Evolutionary conservation across 2,113 vertebrate species (phyloP).

Genomic region (Campylomormyrus tamandua): DNA sequence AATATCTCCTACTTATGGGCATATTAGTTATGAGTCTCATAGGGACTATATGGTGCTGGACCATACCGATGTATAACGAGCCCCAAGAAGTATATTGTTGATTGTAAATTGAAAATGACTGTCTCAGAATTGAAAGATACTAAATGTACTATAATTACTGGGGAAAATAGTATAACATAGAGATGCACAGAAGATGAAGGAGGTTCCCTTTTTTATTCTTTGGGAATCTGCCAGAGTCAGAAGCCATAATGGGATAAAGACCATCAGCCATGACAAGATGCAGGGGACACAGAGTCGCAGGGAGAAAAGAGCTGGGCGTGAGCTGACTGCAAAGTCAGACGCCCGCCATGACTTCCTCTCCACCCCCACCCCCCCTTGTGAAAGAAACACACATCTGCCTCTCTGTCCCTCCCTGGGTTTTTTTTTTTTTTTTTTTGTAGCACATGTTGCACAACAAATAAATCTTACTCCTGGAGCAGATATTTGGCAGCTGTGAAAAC

Average conservation of each 20-base stretch:
- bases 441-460: background rate
- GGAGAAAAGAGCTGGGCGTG: background rate
- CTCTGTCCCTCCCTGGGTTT: background rate
- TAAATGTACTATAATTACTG: background rate
- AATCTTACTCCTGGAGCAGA: background rate
- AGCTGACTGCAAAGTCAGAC: background rate
- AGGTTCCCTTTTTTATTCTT: background rate
- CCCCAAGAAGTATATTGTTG: background rate
- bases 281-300: background rate
- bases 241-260: background rate
- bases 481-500: background rate
- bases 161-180: background rate
- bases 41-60: background rate
- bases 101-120: background rate
- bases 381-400: background rate
- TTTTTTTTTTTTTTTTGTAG: background rate
- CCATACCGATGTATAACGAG: background rate
- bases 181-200: background rate
- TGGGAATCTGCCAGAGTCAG: background rate
- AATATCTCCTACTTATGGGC: background rate
- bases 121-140: background rate
- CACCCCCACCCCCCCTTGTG: background rate
- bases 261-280: background rate
- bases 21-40: background rate
- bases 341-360: background rate